Conservation (phyloP, 2,888 invertebrate genomes). For the Hecatera dysodea region DNA sequence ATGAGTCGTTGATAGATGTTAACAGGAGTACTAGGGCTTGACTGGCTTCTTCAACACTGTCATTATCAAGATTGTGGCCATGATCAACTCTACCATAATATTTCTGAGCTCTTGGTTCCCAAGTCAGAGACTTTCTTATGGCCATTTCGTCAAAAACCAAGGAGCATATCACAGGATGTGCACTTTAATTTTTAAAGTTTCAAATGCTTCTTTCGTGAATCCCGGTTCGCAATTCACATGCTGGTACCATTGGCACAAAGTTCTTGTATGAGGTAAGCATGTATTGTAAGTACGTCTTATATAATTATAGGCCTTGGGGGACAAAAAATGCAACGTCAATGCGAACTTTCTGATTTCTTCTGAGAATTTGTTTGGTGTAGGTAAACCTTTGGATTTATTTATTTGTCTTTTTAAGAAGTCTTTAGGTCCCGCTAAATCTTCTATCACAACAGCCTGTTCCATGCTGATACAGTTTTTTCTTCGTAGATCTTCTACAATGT, state of each 20-base stretch:
- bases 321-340: slow-evolving; percentile 1
- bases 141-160: no score
- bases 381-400: not conserved
- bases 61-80: no score
- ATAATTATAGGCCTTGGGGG: slow-evolving; percentile 17
- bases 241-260: slow-evolving; percentile 31
- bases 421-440: slow-evolving; percentile 1
- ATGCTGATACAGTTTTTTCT: not conserved
- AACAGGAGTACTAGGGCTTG: no score
- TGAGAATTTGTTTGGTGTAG: not conserved
- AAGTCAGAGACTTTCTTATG: not conserved
- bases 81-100: no score
- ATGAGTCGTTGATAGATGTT: no score
- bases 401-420: slow-evolving; percentile 3
- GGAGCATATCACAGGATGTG: no score
- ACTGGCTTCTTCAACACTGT: no score
- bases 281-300: slow-evolving; percentile 9
- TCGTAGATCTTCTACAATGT: not conserved
- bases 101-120: no score
- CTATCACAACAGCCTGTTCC: not conserved
- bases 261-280: slow-evolving; percentile 20
- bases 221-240: slow-evolving; percentile 20
- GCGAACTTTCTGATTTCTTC: slow-evolving; percentile 19
- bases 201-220: slow-evolving; percentile 17
- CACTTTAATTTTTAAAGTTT: slow-evolving; percentile 11